Evolutionary conservation across 2,888 invertebrate species (phyloP).

Genomic region (Temnothorax ravouxi): DNA sequence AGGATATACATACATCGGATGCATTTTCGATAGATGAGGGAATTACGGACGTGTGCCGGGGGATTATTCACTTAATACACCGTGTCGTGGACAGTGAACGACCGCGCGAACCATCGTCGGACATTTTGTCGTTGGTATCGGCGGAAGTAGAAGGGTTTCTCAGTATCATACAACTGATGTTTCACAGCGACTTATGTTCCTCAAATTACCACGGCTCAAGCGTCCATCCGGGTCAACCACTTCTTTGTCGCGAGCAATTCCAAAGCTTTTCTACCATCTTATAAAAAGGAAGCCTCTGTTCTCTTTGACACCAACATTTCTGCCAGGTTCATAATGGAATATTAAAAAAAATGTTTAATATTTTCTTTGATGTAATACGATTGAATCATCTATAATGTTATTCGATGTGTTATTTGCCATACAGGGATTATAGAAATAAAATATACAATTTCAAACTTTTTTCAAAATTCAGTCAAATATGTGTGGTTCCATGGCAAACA

Average conservation of each 20-base stretch:
- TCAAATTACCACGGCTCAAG: conserved; percentile 58
- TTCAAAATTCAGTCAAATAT: neutral
- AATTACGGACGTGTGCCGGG: conserved; percentile 9
- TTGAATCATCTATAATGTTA: neutral
- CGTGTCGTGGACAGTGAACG: conserved; percentile 38
- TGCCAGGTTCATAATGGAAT: neutral
- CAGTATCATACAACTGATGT: conserved; percentile 39
- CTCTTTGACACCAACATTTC: neutral
- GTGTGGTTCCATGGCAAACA: neutral
- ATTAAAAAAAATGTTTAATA: neutral
- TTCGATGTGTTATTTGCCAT: neutral
- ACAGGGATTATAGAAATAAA: neutral
- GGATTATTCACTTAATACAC: conserved; percentile 41
- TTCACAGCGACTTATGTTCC: conserved; percentile 46
- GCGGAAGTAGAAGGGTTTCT: conserved; percentile 67
- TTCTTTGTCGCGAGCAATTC: conserved; percentile 46
- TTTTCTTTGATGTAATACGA: neutral
- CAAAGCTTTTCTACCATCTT: neutral
- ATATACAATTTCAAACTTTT: neutral
- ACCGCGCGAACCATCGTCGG: conserved; percentile 28
- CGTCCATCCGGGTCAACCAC: conserved; percentile 39
- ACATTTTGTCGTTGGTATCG: conserved; percentile 59
- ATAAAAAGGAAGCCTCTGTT: conserved; percentile 2
- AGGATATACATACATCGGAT: neutral
- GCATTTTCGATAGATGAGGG: conserved; percentile 28